These are phyloP conservation scores for Tanytarsus gracilentus DNA, from an alignment of 2,888 invertebrate genomes.

Conservation along the genomic window DNA sequence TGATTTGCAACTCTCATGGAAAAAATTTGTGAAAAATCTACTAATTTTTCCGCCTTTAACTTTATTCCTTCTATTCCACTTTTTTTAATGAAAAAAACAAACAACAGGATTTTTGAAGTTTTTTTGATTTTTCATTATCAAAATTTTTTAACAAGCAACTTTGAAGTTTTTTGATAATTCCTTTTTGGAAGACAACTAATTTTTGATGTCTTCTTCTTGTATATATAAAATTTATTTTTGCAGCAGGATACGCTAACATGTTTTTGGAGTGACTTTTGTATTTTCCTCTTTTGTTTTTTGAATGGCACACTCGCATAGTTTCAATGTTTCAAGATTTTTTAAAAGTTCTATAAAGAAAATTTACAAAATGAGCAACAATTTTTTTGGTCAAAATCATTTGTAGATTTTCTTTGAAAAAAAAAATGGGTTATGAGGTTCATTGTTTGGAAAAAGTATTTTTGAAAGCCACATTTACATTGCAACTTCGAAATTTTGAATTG, in stretches of 20 bases:
- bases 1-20: too few species aligned
- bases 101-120: constrained; percentile 20
- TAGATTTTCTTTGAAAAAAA: too few species aligned
- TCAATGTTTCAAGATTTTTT: constrained; percentile 1
- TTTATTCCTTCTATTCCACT: constrained; percentile 23
- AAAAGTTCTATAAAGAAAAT: too few species aligned
- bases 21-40: not conserved
- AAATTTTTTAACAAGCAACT: constrained; percentile 25
- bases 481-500: too few species aligned
- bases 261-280: not conserved
- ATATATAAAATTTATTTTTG: not conserved
- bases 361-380: too few species aligned
- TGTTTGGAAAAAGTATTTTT: too few species aligned
- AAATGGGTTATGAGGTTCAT: too few species aligned
- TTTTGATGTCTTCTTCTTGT: not conserved
- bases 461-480: too few species aligned
- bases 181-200: not conserved
- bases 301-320: constrained; percentile 28
- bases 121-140: constrained; percentile 8
- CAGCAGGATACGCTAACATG: not conserved
- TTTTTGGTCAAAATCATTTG: too few species aligned
- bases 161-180: constrained; percentile 30
- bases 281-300: not conserved
- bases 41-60: constrained; percentile 21
- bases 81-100: constrained; percentile 13